Conservation (phyloP, 2,113 vertebrate species). For the Datnioides undecimradiatus region DNA sequence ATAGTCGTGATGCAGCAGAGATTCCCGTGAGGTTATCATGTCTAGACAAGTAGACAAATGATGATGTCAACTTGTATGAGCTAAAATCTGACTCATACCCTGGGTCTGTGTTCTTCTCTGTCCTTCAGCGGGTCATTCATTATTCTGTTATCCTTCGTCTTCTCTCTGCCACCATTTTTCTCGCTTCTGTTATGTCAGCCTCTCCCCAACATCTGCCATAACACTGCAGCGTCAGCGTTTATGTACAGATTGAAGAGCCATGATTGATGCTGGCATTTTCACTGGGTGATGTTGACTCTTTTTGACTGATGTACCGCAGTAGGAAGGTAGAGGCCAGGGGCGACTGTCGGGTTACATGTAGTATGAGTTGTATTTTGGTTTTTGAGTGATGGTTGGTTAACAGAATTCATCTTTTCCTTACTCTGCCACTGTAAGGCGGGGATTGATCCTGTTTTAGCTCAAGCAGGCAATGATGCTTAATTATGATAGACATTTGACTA, state of each 20-base stretch:
- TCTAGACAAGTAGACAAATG: slow-evolving; percentile 3
- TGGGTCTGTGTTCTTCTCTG: neutral
- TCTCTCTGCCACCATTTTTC: slow-evolving; percentile 10
- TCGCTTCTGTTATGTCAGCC: slow-evolving; percentile 7
- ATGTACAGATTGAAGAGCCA: neutral
- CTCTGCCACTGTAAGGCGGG: neutral
- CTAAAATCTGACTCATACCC: neutral
- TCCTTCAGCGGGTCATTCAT: slow-evolving; percentile 8
- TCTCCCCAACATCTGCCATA: slow-evolving; percentile 27
- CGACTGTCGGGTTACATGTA: neutral
- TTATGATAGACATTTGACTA: neutral
- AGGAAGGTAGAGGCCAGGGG: slow-evolving; percentile 1
- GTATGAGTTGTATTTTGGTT: neutral
- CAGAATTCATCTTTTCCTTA: slow-evolving; percentile 8
- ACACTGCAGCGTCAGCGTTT: slow-evolving; percentile 14
- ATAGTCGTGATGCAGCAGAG: neutral
- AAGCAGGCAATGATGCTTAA: neutral
- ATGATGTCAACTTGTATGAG: slow-evolving; percentile 17
- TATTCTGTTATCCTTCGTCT: slow-evolving; percentile 22
- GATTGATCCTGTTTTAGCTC: neutral
- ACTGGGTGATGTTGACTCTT: neutral
- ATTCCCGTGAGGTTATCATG: slow-evolving; percentile 2
- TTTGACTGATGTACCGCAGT: slow-evolving; percentile 28
- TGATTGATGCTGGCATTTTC: slow-evolving; percentile 29
- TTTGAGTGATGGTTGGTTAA: slow-evolving; percentile 4